A percentile compares a stretch with the other conserved stretches of the same genome.
These are phyloP conservation scores for Anableps anableps DNA, from an alignment of 2,797 vertebrate genomes.

Conservation along the genomic window DNA sequence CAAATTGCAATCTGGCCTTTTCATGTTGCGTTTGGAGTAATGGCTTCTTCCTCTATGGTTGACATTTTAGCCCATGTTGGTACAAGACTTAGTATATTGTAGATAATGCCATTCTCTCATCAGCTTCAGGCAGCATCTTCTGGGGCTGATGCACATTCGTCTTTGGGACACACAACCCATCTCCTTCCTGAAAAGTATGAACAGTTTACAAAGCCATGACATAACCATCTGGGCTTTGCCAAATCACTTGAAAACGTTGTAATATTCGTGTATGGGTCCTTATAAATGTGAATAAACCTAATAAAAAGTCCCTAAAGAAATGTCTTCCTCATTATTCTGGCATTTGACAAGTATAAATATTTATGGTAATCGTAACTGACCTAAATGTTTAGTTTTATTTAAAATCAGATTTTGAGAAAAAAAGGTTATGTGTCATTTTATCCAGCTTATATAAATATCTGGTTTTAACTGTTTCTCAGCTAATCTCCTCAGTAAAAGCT, in stretches of 20 bases:
- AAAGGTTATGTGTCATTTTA: not conserved
- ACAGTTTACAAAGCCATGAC: not conserved
- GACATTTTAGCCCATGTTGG: not conserved
- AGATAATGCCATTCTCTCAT: not conserved
- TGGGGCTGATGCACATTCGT: not conserved
- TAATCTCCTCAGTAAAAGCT: slow-evolving; percentile 46
- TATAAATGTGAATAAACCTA: not conserved
- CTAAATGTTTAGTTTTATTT: not conserved
- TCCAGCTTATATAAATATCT: not conserved
- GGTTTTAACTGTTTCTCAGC: slow-evolving; percentile 9
- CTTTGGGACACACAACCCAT: not conserved
- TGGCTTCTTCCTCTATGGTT: not conserved
- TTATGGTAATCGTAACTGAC: not conserved
- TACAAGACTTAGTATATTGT: not conserved
- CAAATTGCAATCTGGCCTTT: not conserved
- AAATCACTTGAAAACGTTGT: not conserved
- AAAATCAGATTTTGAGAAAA: not conserved
- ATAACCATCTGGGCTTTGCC: not conserved
- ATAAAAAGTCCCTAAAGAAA: not conserved
- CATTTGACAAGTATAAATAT: not conserved
- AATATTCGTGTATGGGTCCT: not conserved
- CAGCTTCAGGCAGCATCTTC: not conserved
- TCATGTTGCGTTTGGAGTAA: not conserved
- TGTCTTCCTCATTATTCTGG: not conserved
- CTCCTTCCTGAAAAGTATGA: not conserved